Conservation (phyloP, 2,888 invertebrate species). For the Aspidiotus rigidus region DNA sequence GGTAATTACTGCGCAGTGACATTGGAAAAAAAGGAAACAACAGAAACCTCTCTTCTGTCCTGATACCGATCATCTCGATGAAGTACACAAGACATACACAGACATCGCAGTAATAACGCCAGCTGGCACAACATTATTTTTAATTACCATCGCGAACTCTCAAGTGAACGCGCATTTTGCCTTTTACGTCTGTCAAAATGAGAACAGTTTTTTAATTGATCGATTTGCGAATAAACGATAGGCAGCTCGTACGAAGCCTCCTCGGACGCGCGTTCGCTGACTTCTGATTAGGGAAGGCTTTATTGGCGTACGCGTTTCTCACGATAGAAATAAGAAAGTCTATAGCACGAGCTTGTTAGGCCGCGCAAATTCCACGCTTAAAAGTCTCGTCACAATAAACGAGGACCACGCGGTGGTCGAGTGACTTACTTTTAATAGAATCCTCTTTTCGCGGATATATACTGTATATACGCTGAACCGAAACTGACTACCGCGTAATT, state of each 20-base stretch:
- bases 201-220: not conserved
- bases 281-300: not conserved
- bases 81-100: not conserved
- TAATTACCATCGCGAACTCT: not conserved
- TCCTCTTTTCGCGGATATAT: no score
- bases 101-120: not conserved
- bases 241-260: not conserved
- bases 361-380: no score
- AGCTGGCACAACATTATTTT: conserved; percentile 2
- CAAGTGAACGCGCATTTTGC: not conserved
- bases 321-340: no score
- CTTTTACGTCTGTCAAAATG: conserved; percentile 2
- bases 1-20: not conserved
- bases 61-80: not conserved
- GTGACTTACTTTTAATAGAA: no score
- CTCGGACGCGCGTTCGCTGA: not conserved
- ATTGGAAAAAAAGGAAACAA: not conserved
- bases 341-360: no score
- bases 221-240: not conserved
- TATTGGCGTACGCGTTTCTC: no score
- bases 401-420: no score
- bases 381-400: no score
- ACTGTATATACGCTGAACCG: no score
- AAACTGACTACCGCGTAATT: no score
- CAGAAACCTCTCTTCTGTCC: not conserved